phyloP scores from a whole-genome alignment of 2,113 vertebrate species.

The Chionomys nivalis region DNA sequence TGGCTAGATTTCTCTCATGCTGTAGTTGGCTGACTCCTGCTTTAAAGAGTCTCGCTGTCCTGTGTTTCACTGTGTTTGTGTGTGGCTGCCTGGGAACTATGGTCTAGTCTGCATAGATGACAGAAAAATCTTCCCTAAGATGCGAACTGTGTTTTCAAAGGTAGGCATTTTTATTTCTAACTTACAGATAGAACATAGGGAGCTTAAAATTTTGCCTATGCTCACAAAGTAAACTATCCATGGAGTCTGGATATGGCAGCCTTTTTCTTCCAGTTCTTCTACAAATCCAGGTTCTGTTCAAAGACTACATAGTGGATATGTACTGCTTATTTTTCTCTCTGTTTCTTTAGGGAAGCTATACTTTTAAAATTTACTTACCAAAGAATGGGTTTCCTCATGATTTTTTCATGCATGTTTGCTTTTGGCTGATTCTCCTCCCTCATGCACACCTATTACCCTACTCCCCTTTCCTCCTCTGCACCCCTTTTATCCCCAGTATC shows the following conservation, averaged over 20 bases:
- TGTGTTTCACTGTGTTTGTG: not conserved
- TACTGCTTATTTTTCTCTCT: not conserved
- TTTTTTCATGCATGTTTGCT: not conserved
- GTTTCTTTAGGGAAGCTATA: not conserved
- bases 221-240: not conserved
- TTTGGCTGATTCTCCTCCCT: not conserved
- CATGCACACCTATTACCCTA: not conserved
- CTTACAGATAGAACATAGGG: not conserved
- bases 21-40: rapidly evolving
- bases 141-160: not conserved
- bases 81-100: not conserved
- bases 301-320: not conserved
- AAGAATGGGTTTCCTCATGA: not conserved
- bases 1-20: not conserved
- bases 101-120: not conserved
- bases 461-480: not conserved
- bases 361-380: not conserved
- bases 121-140: not conserved
- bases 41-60: not conserved
- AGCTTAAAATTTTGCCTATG: not conserved
- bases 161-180: conserved; percentile 2
- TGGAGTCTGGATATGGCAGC: not conserved
- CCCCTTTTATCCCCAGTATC: no score
- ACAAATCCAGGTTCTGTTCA: not conserved
- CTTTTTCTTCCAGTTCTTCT: not conserved